Evolutionary conservation across 2,113 vertebrate genomes (phyloP).

Genomic region (Lophochroa leadbeateri): DNA sequence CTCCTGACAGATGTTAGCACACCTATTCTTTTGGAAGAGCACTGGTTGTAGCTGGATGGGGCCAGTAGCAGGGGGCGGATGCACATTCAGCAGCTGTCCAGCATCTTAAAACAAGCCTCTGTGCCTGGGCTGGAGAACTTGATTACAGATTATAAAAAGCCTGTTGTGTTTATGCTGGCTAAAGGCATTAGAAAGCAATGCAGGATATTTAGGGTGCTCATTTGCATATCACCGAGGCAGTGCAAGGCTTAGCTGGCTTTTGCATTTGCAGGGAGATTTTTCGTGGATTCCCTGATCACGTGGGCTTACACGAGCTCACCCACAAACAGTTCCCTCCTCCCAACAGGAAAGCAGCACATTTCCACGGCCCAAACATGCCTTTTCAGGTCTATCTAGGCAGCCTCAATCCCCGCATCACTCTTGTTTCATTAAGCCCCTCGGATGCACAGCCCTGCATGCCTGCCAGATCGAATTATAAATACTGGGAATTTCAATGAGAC

Average conservation of each 20-base stretch:
- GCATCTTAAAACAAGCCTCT: not conserved
- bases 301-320: slow-evolving; percentile 10
- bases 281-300: slow-evolving; percentile 17
- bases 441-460: slow-evolving; percentile 57
- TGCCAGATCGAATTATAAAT: slow-evolving; percentile 70
- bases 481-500: slow-evolving; percentile 64
- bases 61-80: not conserved
- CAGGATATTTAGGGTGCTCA: slow-evolving; percentile 56
- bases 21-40: not conserved
- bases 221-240: slow-evolving; percentile 46
- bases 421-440: slow-evolving; percentile 58
- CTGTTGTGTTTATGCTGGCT: slow-evolving; percentile 43
- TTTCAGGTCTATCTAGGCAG: slow-evolving; percentile 39
- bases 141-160: slow-evolving; percentile 33
- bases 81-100: not conserved
- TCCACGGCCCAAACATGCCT: slow-evolving; percentile 20
- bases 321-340: not conserved
- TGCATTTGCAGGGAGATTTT: slow-evolving; percentile 44
- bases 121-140: not conserved
- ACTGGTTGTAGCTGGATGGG: not conserved
- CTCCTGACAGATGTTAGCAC: not conserved
- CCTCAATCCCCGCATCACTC: slow-evolving; percentile 43
- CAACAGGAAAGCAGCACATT: slow-evolving; percentile 5
- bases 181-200: slow-evolving; percentile 49
- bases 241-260: slow-evolving; percentile 36